Base-by-base conservation (phyloP, 2,888 invertebrate species). In the Celastrina argiolus region DNA sequence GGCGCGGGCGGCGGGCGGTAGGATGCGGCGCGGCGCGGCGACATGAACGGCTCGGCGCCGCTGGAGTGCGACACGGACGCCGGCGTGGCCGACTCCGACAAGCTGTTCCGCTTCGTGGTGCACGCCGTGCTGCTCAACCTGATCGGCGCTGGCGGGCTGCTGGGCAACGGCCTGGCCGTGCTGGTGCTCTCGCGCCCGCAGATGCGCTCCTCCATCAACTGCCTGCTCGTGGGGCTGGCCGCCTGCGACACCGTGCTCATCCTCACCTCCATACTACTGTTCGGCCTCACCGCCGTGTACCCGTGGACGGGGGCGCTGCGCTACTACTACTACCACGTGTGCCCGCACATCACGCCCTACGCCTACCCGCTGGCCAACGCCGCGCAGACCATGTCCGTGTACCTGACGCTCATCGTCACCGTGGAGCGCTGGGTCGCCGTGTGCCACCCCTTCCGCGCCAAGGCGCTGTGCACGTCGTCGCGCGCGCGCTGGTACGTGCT, bases 121-220 rank as follows among this genome's bases (percentile, higher is more conserved):
- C 95, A 96, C 84, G 97, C 97, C 69, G 92, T 97, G 72, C 89
- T 97, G 73, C 92, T 97, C 67, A 97, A 97, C 84, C 84, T 94
- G 63, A 94, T 98, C 75, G 96, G 96, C 68, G 85, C 96, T 31
- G 94, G 95, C 76, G 98, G 98, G 6, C 94, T 98, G 70, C 92
- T 97, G 58, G 98, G 98, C 72, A 98, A 98, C 87, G 93, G 96
- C 68, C 95, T 98, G 67, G 95, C 98, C 51, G 96, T 97, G 92
- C 94, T 98, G 69, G 97, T 98, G 75, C 92, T 98, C 65, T 96
- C 97, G 68, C 94, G 97, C 66, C 97, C 98, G 28, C 96, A 98
- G 86, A 98, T 99, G 98, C 94, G 97, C 77, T 97, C 97, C 68
- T 98, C 98, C 80, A 97, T 98, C 80, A 98, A 98, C 88, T 97